Conservation (phyloP, 1,140 invertebrate genomes). For the Brachionus sp. region DNA sequence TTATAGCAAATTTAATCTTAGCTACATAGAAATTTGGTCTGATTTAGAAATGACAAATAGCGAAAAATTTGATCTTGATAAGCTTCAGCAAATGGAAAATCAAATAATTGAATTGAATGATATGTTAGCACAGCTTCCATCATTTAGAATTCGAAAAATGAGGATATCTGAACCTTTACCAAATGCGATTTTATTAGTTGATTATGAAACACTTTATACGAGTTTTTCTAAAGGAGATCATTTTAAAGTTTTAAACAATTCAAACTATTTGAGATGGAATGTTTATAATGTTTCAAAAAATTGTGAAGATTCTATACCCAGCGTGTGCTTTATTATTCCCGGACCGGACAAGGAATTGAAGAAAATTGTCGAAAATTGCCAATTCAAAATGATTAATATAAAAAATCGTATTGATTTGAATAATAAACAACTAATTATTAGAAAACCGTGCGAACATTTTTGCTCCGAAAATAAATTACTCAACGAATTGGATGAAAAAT, state of each 20-base stretch:
- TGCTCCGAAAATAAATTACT: neutral
- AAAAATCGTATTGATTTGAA: neutral
- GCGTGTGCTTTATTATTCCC: neutral
- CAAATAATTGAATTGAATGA: neutral
- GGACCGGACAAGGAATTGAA: neutral
- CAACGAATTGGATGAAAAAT: neutral
- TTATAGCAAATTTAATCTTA: neutral
- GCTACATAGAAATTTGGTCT: neutral
- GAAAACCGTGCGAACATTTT: neutral
- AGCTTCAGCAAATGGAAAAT: neutral
- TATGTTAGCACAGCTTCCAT: neutral
- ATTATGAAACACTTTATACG: neutral
- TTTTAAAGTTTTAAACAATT: conserved; percentile 7
- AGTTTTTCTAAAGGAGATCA: neutral
- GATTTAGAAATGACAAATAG: neutral
- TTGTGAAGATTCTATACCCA: neutral
- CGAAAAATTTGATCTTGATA: neutral
- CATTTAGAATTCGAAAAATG: neutral
- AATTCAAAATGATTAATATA: neutral
- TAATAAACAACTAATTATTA: neutral
- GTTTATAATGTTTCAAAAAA: neutral
- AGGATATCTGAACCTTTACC: neutral
- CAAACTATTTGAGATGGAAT: conserved; percentile 32
- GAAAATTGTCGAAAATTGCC: neutral
- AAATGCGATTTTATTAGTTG: neutral